Evolutionary conservation across 2,888 invertebrate species (phyloP).

Genomic region (Dicycla oo): DNA sequence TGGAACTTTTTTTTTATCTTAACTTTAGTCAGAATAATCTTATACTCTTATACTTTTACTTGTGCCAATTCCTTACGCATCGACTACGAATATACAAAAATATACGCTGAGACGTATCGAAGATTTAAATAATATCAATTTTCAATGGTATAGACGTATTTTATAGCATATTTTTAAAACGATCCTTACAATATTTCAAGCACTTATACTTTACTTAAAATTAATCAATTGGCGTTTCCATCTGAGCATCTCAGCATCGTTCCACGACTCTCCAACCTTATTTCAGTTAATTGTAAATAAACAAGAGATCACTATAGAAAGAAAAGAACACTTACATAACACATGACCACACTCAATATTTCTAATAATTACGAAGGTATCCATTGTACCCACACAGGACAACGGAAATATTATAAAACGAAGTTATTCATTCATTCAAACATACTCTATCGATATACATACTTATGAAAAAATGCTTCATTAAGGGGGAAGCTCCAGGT

Average conservation of each 20-base stretch:
- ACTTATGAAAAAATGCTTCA: slow-evolving; percentile 71
- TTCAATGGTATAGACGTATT: slow-evolving; percentile 82
- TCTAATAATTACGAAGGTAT: slow-evolving; percentile 76
- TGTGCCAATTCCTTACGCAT: slow-evolving; percentile 89
- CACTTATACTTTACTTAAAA: slow-evolving; percentile 84
- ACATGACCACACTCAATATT: slow-evolving; percentile 85
- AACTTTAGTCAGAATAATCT: slow-evolving; percentile 79
- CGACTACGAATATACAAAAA: slow-evolving; percentile 87
- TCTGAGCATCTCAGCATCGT: slow-evolving; percentile 82
- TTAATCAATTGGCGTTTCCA: slow-evolving; percentile 86
- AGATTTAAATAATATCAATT: slow-evolving; percentile 82
- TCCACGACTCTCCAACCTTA: slow-evolving; percentile 75
- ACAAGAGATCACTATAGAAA: slow-evolving; percentile 85
- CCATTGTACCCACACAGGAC: slow-evolving; percentile 77
- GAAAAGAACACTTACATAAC: slow-evolving; percentile 76
- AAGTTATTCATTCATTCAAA: slow-evolving; percentile 81
- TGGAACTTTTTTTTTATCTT: slow-evolving; percentile 84
- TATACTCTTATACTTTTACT: slow-evolving; percentile 75
- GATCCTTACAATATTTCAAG: slow-evolving; percentile 82
- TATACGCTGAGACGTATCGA: slow-evolving; percentile 85
- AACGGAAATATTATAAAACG: slow-evolving; percentile 72
- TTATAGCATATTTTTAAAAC: slow-evolving; percentile 79
- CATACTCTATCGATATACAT: slow-evolving; percentile 75
- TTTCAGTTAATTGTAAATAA: slow-evolving; percentile 89
- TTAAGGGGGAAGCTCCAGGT: no score